Conservation (phyloP, 2,888 invertebrate genomes). For the Pharmacophagus antenor region DNA sequence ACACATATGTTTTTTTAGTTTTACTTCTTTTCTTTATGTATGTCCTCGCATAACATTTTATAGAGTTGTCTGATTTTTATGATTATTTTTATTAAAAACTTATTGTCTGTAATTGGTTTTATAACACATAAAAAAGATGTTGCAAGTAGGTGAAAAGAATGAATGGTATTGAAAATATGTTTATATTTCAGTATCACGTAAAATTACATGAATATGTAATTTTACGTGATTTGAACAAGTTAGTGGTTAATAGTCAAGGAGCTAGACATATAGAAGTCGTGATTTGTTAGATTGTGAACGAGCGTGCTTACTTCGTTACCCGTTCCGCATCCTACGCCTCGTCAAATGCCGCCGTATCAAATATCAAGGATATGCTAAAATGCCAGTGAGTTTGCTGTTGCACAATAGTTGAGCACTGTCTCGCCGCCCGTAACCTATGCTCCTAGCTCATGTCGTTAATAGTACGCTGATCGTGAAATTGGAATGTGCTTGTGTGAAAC, state of each 20-base stretch:
- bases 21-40: too few species aligned
- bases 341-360: constrained; percentile 67
- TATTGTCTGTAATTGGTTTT: too few species aligned
- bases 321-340: constrained; percentile 68
- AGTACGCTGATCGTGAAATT: constrained; percentile 32
- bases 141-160: too few species aligned
- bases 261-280: constrained; percentile 8
- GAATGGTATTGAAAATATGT: too few species aligned
- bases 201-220: too few species aligned
- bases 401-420: constrained; percentile 62
- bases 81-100: too few species aligned
- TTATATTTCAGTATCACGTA: too few species aligned
- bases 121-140: too few species aligned
- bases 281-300: constrained; percentile 22
- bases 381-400: constrained; percentile 66
- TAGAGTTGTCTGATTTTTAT: too few species aligned
- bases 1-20: too few species aligned
- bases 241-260: neutral
- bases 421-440: constrained; percentile 51
- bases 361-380: constrained; percentile 78
- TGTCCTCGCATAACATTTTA: too few species aligned
- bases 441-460: constrained; percentile 40
- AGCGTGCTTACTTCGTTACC: constrained; percentile 39
- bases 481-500: constrained; percentile 3
- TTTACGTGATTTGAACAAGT: too few species aligned